These are phyloP conservation scores for Drosophila lacertosa DNA, from an alignment of 1,140 invertebrate species.

Conservation along the genomic window DNA sequence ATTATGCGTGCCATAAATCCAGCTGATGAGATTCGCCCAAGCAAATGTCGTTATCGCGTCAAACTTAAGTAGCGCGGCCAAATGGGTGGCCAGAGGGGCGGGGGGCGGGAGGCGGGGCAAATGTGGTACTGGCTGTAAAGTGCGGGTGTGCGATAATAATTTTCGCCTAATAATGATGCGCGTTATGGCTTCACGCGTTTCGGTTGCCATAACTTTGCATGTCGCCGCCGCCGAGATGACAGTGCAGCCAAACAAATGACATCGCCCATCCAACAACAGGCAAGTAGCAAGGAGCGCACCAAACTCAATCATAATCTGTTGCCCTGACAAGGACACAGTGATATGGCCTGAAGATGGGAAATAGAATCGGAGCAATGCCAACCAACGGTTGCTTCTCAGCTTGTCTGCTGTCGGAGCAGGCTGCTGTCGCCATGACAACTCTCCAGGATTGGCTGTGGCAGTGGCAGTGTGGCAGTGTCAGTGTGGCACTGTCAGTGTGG, in stretches of 20 bases:
- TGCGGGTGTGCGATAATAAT: constrained; percentile 72
- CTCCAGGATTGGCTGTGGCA: no score
- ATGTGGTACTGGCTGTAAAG: constrained; percentile 46
- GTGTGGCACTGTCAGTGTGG: constrained; percentile 24
- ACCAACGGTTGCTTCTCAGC: no score
- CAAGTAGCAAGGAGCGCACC: constrained; percentile 3
- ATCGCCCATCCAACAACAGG: constrained; percentile 24
- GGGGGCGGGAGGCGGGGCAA: not conserved
- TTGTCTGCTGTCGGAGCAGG: not conserved
- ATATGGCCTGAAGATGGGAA: constrained; percentile 5
- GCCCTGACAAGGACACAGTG: constrained; percentile 48
- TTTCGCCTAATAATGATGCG: constrained; percentile 82
- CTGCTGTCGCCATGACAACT: constrained; percentile 64
- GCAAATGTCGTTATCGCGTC: constrained; percentile 73
- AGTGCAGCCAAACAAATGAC: constrained; percentile 54
- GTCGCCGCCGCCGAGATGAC: constrained; percentile 41
- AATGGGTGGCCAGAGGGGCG: no score
- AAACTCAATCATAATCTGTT: constrained; percentile 81
- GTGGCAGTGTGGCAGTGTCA: constrained; percentile 11
- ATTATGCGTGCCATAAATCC: constrained; percentile 82
- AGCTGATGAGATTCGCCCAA: constrained; percentile 69
- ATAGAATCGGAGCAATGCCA: not conserved
- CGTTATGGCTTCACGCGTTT: constrained; percentile 70
- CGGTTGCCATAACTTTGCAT: constrained; percentile 75
- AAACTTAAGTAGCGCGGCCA: constrained; percentile 53